Percentiles rank a stretch among this genome's conserved stretches.
Evolutionary conservation across 2,113 vertebrate genomes (phyloP).

Genomic region (Plectropomus leopardus): DNA sequence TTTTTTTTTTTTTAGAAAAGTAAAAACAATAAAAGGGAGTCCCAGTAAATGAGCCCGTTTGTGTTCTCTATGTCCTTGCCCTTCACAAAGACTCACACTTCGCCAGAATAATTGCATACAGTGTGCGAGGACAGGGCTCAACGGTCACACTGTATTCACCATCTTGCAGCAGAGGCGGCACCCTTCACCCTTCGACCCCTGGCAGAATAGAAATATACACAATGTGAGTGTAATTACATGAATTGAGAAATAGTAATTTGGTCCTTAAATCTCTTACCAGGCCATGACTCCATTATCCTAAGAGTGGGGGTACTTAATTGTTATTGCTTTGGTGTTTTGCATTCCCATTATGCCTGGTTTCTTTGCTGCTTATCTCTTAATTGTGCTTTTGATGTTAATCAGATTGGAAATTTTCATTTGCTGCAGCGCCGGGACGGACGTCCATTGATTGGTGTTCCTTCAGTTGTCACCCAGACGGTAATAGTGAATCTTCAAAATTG

Average conservation of each 20-base stretch:
- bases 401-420: slow-evolving; percentile 79
- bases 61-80: background rate
- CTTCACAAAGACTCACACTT: slow-evolving; percentile 14
- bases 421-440: slow-evolving; percentile 58
- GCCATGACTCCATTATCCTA: slow-evolving; percentile 61
- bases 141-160: background rate
- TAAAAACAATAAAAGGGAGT: background rate
- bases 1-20: background rate
- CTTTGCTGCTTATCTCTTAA: slow-evolving; percentile 80
- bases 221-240: slow-evolving; percentile 66
- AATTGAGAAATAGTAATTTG: slow-evolving; percentile 51
- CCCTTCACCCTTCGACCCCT: slow-evolving; percentile 49
- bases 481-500: slow-evolving; percentile 48
- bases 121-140: background rate
- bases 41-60: background rate
- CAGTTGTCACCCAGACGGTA: slow-evolving; percentile 23
- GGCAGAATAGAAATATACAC: slow-evolving; percentile 36
- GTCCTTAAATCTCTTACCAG: slow-evolving; percentile 61
- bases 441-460: slow-evolving; percentile 60
- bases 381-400: slow-evolving; percentile 81
- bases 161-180: background rate
- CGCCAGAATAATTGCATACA: slow-evolving; percentile 5
- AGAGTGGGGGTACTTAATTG: slow-evolving; percentile 67
- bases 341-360: slow-evolving; percentile 77
- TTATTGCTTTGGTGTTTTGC: slow-evolving; percentile 72